Evolutionary conservation across 2,113 vertebrate genomes (phyloP).

Genomic region (Aepyceros melampus): DNA sequence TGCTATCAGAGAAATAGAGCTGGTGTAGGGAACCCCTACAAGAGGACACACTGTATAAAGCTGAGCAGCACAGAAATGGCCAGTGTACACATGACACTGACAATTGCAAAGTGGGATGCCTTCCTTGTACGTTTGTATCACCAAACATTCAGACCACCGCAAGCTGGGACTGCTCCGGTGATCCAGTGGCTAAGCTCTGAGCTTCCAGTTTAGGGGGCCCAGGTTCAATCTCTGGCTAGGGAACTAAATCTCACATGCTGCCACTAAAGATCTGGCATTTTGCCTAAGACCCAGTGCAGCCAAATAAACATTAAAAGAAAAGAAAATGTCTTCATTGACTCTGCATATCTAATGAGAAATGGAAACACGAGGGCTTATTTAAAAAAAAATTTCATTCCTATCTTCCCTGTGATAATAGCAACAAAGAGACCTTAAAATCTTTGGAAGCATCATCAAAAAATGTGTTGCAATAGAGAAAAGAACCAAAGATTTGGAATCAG

Average conservation of each 20-base stretch:
- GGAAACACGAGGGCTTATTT: background rate
- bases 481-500: background rate
- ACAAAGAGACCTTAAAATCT: background rate
- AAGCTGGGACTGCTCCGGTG: background rate
- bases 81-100: too few species aligned
- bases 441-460: background rate
- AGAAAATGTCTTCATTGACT: background rate
- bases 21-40: background rate
- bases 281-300: background rate
- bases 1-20: background rate
- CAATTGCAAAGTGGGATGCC: background rate
- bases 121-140: background rate
- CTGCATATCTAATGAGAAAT: background rate
- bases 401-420: background rate
- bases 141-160: background rate
- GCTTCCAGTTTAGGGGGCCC: background rate
- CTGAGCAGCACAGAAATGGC: background rate
- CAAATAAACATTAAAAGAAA: background rate
- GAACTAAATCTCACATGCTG: background rate
- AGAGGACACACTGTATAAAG: background rate
- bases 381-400: background rate
- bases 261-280: background rate
- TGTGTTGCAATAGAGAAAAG: background rate
- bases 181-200: background rate
- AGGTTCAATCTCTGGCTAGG: background rate